Percentiles rank a stretch among this genome's conserved stretches.
phyloP scores from a whole-genome alignment of 2,113 vertebrate genomes.

The western clawed frog (Xenopus tropicalis) region UCB_Xtro_10.0 CM004443.2:156158001-156158500 shows the following conservation, averaged over 20 bases:
- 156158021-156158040: slow-evolving; percentile 8
- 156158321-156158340: no score
- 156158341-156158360: no score
- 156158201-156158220: slow-evolving; percentile 12
- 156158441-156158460: no score
- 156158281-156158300: no score
- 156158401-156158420: no score
- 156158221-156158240: slow-evolving; percentile 3
- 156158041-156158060: slow-evolving; percentile 14
- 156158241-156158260: background rate
- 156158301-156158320: no score
- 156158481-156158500: no score
- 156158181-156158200: slow-evolving; percentile 25
- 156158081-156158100: background rate
- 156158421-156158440: no score
- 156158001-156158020: slow-evolving; percentile 13
- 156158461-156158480: no score
- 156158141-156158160: slow-evolving; percentile 2
- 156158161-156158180: slow-evolving; percentile 5
- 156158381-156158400: no score
- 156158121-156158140: background rate
- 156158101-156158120: background rate
- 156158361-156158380: no score
- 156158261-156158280: slow-evolving; percentile 8
- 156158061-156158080: slow-evolving; percentile 8